phyloP scores from a whole-genome alignment of 2,888 invertebrate genomes.

The Melanotus villosus region DNA sequence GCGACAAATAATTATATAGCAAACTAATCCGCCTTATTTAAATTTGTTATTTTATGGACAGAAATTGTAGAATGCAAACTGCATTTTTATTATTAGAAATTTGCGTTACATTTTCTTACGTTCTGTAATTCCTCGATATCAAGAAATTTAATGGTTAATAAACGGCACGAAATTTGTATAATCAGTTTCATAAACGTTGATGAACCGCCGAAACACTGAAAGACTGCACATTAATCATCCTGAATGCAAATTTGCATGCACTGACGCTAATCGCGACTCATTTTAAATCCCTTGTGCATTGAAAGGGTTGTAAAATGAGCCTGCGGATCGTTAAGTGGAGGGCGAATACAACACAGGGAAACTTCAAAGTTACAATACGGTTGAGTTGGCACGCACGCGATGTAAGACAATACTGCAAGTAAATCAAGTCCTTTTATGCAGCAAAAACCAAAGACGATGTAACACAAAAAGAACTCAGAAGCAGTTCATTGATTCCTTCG shows the following conservation, averaged over 20 bases:
- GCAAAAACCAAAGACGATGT: too few species aligned
- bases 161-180: background rate
- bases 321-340: constrained; percentile 6
- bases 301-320: constrained; percentile 31
- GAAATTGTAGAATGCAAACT: too few species aligned
- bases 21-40: background rate
- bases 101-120: too few species aligned
- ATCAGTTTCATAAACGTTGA: background rate
- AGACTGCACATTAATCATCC: background rate
- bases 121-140: background rate
- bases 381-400: background rate
- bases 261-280: constrained; percentile 24
- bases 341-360: background rate
- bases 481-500: too few species aligned
- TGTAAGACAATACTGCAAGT: background rate
- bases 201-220: too few species aligned
- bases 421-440: too few species aligned
- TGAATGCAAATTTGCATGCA: constrained; percentile 24
- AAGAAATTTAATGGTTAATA: background rate
- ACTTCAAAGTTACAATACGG: background rate
- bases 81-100: too few species aligned
- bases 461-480: background rate
- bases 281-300: constrained; percentile 26
- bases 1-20: constrained; percentile 2
- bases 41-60: background rate